Base-by-base conservation (phyloP, 2,888 invertebrate genomes). In the Drosophila greeni region DNA sequence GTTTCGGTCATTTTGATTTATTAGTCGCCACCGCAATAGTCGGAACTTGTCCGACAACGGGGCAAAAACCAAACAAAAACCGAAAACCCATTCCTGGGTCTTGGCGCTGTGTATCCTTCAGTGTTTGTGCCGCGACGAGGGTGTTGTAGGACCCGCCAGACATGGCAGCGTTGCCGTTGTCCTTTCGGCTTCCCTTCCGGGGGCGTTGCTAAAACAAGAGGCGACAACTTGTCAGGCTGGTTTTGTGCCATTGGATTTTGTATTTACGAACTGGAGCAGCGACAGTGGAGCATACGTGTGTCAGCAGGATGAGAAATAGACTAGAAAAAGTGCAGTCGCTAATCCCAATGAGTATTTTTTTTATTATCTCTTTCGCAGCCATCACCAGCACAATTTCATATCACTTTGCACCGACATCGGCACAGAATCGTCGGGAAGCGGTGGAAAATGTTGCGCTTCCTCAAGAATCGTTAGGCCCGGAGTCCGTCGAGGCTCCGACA, bases 261-360 rank as follows among this genome's bases (percentile, higher is more conserved):
- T 59, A 66, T 49, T 67, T 53, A 57, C 36, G 36, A 61, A 33
- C 53, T 16, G 40, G n/a, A 47, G 34, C 40, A 34, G 16, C 61
- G 58, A 66, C 82, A 75, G 73, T 76, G 84, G 73, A 75, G 82
- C 84, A 82, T 82, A 79, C 80, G 75, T 74, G 65, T 66, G 57
- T 53, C 23, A 60, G 45, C 29, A 31, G 29, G 29, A 45, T 45
- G 12, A 45, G 45, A 18, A 12, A 18, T 14, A 31, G 26, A 12
- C 34, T 64, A 54, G 29, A 45, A 39, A 51, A 60, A 33, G 53
- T 39, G 24, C 59, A 40, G 11, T 23, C 26, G 29, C 56, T 74
- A 73, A 79, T 71, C 57, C 49, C 9, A 52, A 48, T 73, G 11
- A 39, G 49, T 56, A 54, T 65, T 61, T 60, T 64, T 42, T 54